phyloP scores from a whole-genome alignment of 2,797 vertebrate species.

The Paramormyrops hopkinsi region DNA sequence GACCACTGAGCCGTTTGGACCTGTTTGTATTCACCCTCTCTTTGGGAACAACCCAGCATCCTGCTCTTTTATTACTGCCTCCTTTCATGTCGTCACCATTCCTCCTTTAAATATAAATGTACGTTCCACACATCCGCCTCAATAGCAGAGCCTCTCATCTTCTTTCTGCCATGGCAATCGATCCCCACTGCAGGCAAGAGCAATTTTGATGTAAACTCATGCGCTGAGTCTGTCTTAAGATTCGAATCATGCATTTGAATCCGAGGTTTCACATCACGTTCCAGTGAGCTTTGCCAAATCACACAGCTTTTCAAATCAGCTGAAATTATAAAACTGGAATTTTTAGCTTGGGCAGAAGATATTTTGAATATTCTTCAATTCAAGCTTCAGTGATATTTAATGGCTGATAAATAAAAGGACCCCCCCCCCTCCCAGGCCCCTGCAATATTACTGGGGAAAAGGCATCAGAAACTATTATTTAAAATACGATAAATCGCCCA shows the following conservation, averaged over 20 bases:
- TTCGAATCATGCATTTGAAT: neutral
- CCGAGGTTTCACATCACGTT: neutral
- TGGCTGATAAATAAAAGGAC: neutral
- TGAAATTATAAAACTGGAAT: neutral
- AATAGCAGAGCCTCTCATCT: neutral
- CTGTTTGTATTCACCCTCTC: neutral
- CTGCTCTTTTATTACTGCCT: neutral
- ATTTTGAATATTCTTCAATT: neutral
- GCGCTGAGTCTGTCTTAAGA: neutral
- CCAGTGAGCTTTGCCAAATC: neutral
- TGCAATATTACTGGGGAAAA: constrained; percentile 10
- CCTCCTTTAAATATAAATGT: neutral
- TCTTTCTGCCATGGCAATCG: neutral
- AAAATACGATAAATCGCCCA: constrained; percentile 41
- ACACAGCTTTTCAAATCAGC: neutral
- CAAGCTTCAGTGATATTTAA: neutral
- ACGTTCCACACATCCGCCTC: neutral
- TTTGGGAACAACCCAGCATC: neutral
- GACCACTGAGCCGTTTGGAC: neutral
- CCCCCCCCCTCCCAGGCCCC: neutral
- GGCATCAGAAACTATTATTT: constrained; percentile 46
- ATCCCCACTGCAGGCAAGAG: neutral
- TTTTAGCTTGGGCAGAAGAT: neutral
- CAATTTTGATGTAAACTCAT: neutral
- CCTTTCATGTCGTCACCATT: neutral